Evolutionary conservation across 2,113 vertebrate species (phyloP), one percentile per base, ranked within the genome.

Genomic region (Mionectes macconnelli): DNA sequence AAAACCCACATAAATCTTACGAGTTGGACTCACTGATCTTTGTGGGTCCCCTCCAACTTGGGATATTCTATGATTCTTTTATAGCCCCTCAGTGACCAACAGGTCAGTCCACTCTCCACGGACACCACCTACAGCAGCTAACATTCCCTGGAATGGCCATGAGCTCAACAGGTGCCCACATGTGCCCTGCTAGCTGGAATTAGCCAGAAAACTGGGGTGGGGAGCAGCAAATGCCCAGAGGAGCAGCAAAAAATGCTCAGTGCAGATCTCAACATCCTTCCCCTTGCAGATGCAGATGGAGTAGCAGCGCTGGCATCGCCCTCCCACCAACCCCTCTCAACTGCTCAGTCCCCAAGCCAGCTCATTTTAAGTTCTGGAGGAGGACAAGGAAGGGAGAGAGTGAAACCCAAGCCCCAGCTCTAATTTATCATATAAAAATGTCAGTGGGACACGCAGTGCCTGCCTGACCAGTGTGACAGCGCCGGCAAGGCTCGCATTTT

Each of bases 401-500:
- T 14, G 50, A 82, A 93, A 87, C 37, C 12, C 44, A 35, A 64
- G 63, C 82, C 73, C n/a, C 62, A 56, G 89, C 74, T 84, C 57
- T 97, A 76, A 96, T 94, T 94, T 89, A 74, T 96, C 84, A 50
- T 27, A 87, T 93, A 80, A 93, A 97, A 96, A 79, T 78, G 95
- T 90, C 96, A 94, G 92, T 9, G 5, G 93, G 93, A 74, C 37
- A 40, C 53, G 3, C 66, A 42, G 73, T 12, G 39, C 90, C 92
- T 47, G 94, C 88, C 93, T 88, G 95, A 25, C 90, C 55, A 45
- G 92, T 40, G 11, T 80, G 91, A 90, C 89, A 95, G 89, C 96
- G 30, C 60, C 11, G 20, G 92, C 63, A 92, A 37, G 8, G 40
- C 81, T 84, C 6, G 9, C 84, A 31, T 92, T 96, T 97, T 96